These are phyloP conservation scores for Copidosoma floridanum DNA, from an alignment of 1,140 invertebrate species.

Conservation along the genomic window DNA sequence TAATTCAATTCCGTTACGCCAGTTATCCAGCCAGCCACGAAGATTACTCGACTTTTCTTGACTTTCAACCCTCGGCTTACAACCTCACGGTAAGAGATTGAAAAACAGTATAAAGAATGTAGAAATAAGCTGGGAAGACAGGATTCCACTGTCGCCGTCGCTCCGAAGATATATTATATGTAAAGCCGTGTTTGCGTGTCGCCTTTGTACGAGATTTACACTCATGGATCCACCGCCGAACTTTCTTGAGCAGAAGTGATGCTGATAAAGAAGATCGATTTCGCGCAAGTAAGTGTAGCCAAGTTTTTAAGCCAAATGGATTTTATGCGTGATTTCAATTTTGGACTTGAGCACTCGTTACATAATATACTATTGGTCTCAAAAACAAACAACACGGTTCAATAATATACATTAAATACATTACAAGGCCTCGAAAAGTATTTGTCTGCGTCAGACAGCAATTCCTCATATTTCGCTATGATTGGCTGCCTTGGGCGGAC, in stretches of 20 bases:
- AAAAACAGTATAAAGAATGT: not conserved
- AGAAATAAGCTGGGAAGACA: not conserved
- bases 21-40: not conserved
- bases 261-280: conserved; percentile 14
- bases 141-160: not conserved
- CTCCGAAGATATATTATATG: conserved; percentile 13
- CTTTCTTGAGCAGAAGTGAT: conserved; percentile 14
- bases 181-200: conserved; percentile 19
- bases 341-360: too few relatives aligned
- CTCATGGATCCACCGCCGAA: not conserved
- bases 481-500: too few relatives aligned
- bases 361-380: too few relatives aligned
- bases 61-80: not conserved
- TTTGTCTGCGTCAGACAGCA: too few relatives aligned
- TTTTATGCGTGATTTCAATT: too few relatives aligned
- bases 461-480: too few relatives aligned
- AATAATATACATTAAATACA: too few relatives aligned
- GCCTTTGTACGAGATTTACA: conserved; percentile 19
- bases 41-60: conserved; percentile 23
- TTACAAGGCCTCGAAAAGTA: too few relatives aligned
- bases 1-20: conserved; percentile 20
- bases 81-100: not conserved
- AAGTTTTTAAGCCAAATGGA: conserved; percentile 18
- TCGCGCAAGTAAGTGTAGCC: not conserved
- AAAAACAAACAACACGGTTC: too few relatives aligned